These are phyloP conservation scores for Xiphophorus couchianus DNA, from an alignment of 2,113 vertebrate genomes.

Conservation along the genomic window DNA sequence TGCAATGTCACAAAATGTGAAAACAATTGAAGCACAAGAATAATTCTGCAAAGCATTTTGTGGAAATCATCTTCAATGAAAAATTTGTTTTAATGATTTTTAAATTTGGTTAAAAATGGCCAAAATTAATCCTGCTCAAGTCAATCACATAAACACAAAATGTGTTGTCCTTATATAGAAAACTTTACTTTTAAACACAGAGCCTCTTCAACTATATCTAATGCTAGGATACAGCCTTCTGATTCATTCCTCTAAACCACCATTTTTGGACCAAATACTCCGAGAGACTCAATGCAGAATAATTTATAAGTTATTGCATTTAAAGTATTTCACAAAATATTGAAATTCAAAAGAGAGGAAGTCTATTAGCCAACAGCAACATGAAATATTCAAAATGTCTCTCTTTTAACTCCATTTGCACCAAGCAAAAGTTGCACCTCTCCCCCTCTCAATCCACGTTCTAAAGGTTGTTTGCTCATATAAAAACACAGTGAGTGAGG, in stretches of 20 bases:
- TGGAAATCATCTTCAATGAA: neutral
- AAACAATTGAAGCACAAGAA: neutral
- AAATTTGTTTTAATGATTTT: neutral
- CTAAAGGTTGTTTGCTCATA: neutral
- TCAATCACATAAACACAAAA: neutral
- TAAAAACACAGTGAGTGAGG: too few species aligned
- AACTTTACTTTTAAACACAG: neutral
- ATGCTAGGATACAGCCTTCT: neutral
- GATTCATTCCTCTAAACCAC: too few species aligned
- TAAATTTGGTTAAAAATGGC: too few species aligned
- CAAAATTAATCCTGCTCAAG: too few species aligned
- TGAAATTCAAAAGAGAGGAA: too few species aligned
- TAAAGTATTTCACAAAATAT: neutral
- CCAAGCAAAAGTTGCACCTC: neutral
- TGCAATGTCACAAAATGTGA: neutral
- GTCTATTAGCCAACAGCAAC: neutral
- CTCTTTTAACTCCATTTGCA: neutral
- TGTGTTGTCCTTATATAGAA: neutral
- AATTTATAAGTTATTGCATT: neutral
- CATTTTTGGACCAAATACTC: neutral
- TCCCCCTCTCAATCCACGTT: neutral
- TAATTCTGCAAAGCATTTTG: too few species aligned
- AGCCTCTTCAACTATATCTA: neutral
- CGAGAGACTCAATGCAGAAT: neutral
- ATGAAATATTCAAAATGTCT: neutral